Conservation (phyloP, 2,888 invertebrate species). For the Drosophila subquinaria region DNA sequence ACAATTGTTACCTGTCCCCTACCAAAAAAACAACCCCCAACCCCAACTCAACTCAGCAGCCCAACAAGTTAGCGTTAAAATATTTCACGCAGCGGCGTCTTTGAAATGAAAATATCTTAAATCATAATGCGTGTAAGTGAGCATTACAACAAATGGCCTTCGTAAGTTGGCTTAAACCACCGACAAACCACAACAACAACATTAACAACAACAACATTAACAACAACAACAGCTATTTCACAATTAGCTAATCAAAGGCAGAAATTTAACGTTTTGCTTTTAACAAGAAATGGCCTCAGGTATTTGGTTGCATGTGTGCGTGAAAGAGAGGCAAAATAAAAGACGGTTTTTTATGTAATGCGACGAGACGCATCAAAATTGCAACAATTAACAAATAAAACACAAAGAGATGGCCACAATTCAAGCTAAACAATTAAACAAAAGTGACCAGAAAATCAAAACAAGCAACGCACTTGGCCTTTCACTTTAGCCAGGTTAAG, state of each 20-base stretch:
- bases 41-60: background rate
- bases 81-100: conserved; percentile 59
- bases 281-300: conserved; percentile 47
- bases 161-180: conserved; percentile 27
- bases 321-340: conserved; percentile 33
- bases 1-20: conserved; percentile 14
- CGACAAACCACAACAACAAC: conserved; percentile 8
- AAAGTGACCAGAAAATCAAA: conserved; percentile 19
- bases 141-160: conserved; percentile 72
- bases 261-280: conserved; percentile 32
- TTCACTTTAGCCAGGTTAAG: conserved; percentile 40
- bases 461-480: conserved; percentile 44
- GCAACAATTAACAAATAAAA: conserved; percentile 65
- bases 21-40: background rate
- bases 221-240: conserved; percentile 13
- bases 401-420: conserved; percentile 43
- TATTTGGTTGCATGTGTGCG: conserved; percentile 12
- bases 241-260: conserved; percentile 65
- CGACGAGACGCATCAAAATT: conserved; percentile 51
- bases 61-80: conserved; percentile 29
- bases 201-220: conserved; percentile 7
- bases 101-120: conserved; percentile 61
- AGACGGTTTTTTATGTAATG: conserved; percentile 60
- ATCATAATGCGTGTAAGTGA: conserved; percentile 64
- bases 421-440: conserved; percentile 57